Evolutionary conservation across 2,888 invertebrate genomes (phyloP).

Genomic region (Catocala fraxini): DNA sequence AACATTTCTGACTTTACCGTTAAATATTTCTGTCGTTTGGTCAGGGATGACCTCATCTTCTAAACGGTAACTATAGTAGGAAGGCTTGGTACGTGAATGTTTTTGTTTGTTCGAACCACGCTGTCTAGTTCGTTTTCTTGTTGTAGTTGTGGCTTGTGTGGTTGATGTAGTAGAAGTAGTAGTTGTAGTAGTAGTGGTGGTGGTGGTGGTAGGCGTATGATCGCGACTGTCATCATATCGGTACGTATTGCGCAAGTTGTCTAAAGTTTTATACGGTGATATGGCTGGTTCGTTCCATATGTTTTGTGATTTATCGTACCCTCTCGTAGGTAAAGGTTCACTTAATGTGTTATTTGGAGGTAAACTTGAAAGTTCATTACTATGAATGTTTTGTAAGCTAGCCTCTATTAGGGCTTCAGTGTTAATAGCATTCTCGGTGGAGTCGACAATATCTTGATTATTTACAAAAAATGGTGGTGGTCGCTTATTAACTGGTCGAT

Average conservation of each 20-base stretch:
- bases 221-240: constrained; percentile 51
- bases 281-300: constrained; percentile 76
- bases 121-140: constrained; percentile 46
- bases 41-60: constrained; percentile 74
- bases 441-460: constrained; percentile 52
- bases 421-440: constrained; percentile 66
- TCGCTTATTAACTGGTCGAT: constrained; percentile 64
- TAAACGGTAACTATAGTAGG: constrained; percentile 76
- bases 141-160: constrained; percentile 50
- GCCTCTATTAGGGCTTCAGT: constrained; percentile 62
- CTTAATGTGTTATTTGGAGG: constrained; percentile 42
- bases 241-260: constrained; percentile 72
- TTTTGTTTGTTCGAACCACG: constrained; percentile 54
- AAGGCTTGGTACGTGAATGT: constrained; percentile 61
- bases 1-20: constrained; percentile 74
- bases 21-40: constrained; percentile 80
- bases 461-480: constrained; percentile 64
- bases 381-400: constrained; percentile 55
- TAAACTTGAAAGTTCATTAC: constrained; percentile 32
- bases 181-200: constrained; percentile 8
- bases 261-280: constrained; percentile 85
- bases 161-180: constrained; percentile 25
- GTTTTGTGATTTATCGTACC: constrained; percentile 49
- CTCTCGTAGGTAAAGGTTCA: constrained; percentile 47
- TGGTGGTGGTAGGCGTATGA: constrained; percentile 59